These are phyloP conservation scores for Aphelocoma californica DNA, from an alignment of 2,797 vertebrate species.

Conservation along the genomic window DNA sequence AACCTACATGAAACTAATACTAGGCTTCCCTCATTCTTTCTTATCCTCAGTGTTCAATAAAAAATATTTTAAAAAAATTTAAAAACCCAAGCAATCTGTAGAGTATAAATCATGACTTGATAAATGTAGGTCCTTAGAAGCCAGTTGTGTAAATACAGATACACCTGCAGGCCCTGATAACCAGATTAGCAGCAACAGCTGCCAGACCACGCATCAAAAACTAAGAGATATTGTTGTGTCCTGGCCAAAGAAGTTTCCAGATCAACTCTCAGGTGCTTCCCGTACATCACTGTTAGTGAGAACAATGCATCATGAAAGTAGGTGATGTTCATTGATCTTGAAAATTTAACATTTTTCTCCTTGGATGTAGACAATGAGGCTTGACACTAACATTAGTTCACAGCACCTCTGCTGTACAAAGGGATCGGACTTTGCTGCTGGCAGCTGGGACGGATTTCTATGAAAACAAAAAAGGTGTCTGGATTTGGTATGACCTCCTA, in stretches of 20 bases:
- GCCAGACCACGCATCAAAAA: conserved; percentile 62
- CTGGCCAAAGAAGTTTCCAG: conserved; percentile 62
- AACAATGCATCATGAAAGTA: conserved; percentile 58
- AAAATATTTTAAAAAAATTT: not conserved
- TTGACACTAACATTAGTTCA: not conserved
- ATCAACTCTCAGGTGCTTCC: conserved; percentile 65
- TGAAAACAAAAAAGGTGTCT: not conserved
- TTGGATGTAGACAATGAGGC: not conserved
- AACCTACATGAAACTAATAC: conserved; percentile 15
- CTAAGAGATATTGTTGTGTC: conserved; percentile 46
- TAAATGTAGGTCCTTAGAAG: conserved; percentile 66
- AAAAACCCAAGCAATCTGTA: conserved; percentile 23
- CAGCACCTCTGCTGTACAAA: not conserved
- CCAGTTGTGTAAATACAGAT: conserved; percentile 67
- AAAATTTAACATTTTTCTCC: conserved; percentile 29
- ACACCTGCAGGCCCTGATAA: conserved; percentile 70
- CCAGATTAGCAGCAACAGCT: conserved; percentile 66
- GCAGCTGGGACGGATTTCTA: not conserved
- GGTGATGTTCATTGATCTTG: conserved; percentile 40
- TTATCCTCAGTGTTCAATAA: not conserved
- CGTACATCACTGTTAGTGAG: conserved; percentile 40
- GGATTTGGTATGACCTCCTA: conserved; percentile 24
- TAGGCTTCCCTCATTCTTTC: not conserved
- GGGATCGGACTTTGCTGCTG: not conserved
- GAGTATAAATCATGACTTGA: conserved; percentile 61